Percentiles rank a stretch among this genome's conserved stretches.
These are phyloP conservation scores for Philereme vetulata DNA, from an alignment of 2,888 invertebrate genomes.

Conservation along the genomic window DNA sequence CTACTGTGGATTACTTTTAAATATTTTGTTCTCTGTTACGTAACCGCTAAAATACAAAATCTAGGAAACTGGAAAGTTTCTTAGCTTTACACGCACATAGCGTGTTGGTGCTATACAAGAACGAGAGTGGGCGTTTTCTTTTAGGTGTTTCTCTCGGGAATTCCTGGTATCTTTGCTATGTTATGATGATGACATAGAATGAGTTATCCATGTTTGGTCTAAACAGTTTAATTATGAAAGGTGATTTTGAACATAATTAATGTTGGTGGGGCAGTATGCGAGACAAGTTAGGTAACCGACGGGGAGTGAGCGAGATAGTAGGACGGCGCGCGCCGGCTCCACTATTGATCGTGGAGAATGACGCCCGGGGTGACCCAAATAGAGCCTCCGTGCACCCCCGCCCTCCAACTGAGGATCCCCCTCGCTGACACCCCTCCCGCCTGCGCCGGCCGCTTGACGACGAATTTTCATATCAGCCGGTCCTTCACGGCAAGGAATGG, in stretches of 20 bases:
- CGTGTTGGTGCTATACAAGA: slow-evolving; percentile 23
- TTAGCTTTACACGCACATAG: not conserved
- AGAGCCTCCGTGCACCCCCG: slow-evolving; percentile 76
- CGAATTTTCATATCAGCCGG: slow-evolving; percentile 82
- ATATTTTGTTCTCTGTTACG: slow-evolving; percentile 55
- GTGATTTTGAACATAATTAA: slow-evolving; percentile 75
- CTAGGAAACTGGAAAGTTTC: slow-evolving; percentile 37
- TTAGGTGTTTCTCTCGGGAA: slow-evolving; percentile 20
- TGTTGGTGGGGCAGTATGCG: slow-evolving; percentile 72
- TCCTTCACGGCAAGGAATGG: slow-evolving; percentile 72
- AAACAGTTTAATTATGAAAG: slow-evolving; percentile 57
- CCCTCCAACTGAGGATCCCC: slow-evolving; percentile 54
- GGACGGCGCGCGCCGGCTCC: slow-evolving; percentile 76
- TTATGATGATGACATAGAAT: slow-evolving; percentile 34
- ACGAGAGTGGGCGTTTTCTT: slow-evolving; percentile 33
- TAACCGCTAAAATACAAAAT: slow-evolving; percentile 43
- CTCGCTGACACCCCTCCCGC: slow-evolving; percentile 42
- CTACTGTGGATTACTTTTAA: slow-evolving; percentile 46
- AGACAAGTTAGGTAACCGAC: slow-evolving; percentile 78
- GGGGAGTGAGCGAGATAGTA: slow-evolving; percentile 65
- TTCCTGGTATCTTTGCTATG: slow-evolving; percentile 26
- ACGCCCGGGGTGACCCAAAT: slow-evolving; percentile 84
- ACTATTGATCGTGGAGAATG: slow-evolving; percentile 80
- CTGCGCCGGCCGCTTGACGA: slow-evolving; percentile 63
- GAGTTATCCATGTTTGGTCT: slow-evolving; percentile 50